Evolutionary conservation across 2,797 vertebrate genomes (phyloP).

Genomic region (Pseudochaenichthys georgianus): DNA sequence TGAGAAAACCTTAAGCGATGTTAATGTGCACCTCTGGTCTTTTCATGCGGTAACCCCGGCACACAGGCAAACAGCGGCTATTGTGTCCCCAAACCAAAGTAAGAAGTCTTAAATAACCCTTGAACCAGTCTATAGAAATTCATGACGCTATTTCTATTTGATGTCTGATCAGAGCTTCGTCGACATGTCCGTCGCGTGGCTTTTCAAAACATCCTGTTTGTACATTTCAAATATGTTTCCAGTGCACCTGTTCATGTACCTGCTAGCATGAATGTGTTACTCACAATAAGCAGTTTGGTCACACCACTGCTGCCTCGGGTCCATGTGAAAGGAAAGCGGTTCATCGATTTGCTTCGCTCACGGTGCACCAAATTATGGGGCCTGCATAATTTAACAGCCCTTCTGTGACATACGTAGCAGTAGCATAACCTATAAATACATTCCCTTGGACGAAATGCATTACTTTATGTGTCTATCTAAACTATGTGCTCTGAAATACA

Average conservation of each 20-base stretch:
- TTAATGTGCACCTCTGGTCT: conserved; percentile 86
- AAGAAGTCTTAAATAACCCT: conserved; percentile 83
- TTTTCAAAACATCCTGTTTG: conserved; percentile 53
- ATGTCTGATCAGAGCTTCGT: conserved; percentile 83
- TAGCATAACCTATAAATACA: background rate
- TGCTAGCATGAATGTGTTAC: conserved; percentile 51
- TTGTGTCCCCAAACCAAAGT: conserved; percentile 84
- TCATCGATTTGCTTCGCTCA: conserved; percentile 85
- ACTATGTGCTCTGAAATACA: background rate
- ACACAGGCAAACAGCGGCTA: conserved; percentile 81
- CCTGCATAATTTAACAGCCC: conserved; percentile 46
- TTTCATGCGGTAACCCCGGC: conserved; percentile 85
- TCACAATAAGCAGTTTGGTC: conserved; percentile 68
- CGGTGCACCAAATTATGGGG: conserved; percentile 47
- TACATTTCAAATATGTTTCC: conserved; percentile 61
- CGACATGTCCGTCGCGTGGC: conserved; percentile 82
- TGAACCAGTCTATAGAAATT: conserved; percentile 87
- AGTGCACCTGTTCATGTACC: conserved; percentile 69
- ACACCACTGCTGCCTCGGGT: conserved; percentile 57
- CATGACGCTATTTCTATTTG: conserved; percentile 83
- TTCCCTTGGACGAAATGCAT: background rate
- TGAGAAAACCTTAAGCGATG: conserved; percentile 88
- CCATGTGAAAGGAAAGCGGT: conserved; percentile 82
- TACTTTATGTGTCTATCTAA: background rate
- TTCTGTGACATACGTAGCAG: background rate